Base-by-base conservation (phyloP, 2,888 invertebrate genomes). In the Cryptocheilus praepositus region DNA sequence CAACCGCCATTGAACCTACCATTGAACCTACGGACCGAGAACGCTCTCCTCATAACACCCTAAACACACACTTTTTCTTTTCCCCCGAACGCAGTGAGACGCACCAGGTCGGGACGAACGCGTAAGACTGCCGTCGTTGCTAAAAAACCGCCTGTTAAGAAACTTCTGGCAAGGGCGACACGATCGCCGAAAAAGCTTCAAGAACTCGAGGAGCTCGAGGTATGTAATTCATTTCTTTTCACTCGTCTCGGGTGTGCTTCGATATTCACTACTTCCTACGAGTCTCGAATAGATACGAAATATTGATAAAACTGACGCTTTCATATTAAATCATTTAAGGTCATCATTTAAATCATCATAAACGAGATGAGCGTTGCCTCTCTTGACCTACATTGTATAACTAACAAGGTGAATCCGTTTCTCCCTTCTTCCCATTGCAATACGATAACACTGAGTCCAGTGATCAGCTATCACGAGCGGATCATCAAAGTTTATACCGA, bases 51-150 rank as follows among this genome's bases (percentile, higher is more conserved):
- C n/a, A n/a, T n/a, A n/a, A n/a, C n/a, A n/a, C n/a, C n/a, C n/a
- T n/a, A n/a, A n/a, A n/a, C n/a, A n/a, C n/a, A n/a, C 28, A 2
- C 36, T 51, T 45, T 63, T 56, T 54, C 55, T 52, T 25, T 25
- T 36, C 1, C 36, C 36, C 8, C 36, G 3, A 8, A 7, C 5
- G 25, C 72, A 92, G 92, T 90, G 44, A 89, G 92, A 58, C 90
- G 91, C 46, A 92, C 92, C 18, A 90, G 92, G 57, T 92, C 92
- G 0, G 91, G 92, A 15, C 89, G 92, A 75, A 80, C 89, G 2
- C 85, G 90, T 4, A 86, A 86, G 45, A 66, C 82, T 36, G 62
- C 83, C 4, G 80, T 82, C 2, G 75, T 80, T 13, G 77, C 76
- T 0, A 87, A 85, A 67, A 87, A 86, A 67, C 77, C 88, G 16